phyloP scores from a whole-genome alignment of 2,797 vertebrate genomes.

The Erethizon dorsatum region DNA sequence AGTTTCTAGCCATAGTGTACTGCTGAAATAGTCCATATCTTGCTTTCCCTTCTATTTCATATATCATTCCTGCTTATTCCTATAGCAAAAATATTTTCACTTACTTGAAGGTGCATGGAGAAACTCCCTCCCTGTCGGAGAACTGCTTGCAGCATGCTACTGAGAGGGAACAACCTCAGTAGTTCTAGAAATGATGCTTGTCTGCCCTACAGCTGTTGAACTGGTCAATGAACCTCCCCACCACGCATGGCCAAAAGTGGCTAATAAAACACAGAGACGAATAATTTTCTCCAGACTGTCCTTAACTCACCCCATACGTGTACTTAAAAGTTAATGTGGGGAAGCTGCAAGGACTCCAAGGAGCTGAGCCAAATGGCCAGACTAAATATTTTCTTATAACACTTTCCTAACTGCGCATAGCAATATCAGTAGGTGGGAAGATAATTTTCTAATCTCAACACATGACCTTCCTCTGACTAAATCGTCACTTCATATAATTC shows the following conservation, averaged over 20 bases:
- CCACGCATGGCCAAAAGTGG: neutral
- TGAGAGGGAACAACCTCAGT: neutral
- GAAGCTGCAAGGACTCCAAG: neutral
- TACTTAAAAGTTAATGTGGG: constrained; percentile 48
- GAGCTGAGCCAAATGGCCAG: neutral
- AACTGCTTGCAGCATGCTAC: neutral
- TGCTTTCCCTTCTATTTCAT: neutral
- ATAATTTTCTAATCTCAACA: constrained; percentile 52
- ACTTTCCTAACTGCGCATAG: constrained; percentile 32
- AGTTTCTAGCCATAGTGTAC: neutral
- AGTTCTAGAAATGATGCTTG: neutral
- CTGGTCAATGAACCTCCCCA: neutral
- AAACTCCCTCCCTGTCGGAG: neutral
- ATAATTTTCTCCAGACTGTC: neutral
- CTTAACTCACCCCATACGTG: neutral
- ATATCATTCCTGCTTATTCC: neutral
- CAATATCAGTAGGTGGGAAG: neutral
- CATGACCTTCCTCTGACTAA: constrained; percentile 69
- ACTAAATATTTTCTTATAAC: constrained; percentile 37
- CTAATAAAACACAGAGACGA: neutral
- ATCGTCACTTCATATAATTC: constrained; percentile 63
- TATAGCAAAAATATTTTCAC: neutral
- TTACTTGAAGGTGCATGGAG: constrained; percentile 11
- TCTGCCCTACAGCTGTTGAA: neutral
- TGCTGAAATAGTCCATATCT: neutral